These are phyloP conservation scores for Pelusios castaneus DNA, from an alignment of 2,113 vertebrate genomes.

Conservation along the genomic window DNA sequence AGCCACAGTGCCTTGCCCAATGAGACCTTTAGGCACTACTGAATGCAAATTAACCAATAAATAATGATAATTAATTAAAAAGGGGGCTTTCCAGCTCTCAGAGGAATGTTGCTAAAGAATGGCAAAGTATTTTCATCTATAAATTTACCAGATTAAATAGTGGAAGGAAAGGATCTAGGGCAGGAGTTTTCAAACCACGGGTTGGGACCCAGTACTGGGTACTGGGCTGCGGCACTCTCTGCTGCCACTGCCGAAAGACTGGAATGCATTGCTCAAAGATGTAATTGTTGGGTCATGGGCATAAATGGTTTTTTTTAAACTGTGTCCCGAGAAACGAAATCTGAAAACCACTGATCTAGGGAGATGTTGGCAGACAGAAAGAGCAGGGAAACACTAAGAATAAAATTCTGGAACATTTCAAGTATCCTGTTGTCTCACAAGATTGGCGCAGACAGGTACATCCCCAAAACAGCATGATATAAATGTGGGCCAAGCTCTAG, in stretches of 20 bases:
- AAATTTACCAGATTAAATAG: rapidly evolving
- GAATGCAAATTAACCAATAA: neutral
- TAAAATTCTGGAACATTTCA: constrained; percentile 68
- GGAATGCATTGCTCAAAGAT: no score
- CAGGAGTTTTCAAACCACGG: no score
- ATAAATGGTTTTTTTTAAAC: no score
- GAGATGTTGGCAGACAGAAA: constrained; percentile 40
- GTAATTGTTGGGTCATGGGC: no score
- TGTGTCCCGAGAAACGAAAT: no score
- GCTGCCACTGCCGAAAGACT: no score
- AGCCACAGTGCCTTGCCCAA: no score
- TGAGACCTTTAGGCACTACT: neutral
- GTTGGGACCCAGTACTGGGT: no score
- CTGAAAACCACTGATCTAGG: no score
- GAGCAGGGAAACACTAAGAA: constrained; percentile 16
- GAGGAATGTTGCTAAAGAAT: rapidly evolving
- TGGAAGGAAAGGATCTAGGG: neutral
- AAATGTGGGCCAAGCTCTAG: constrained; percentile 59
- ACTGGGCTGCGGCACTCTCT: no score
- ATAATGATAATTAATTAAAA: rapidly evolving
- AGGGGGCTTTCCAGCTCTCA: neutral
- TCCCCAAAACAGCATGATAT: constrained; percentile 66
- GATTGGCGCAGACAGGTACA: constrained; percentile 73
- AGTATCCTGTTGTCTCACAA: constrained; percentile 56
- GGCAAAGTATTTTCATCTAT: rapidly evolving